A percentile compares a stretch with the other conserved stretches of the same genome.
Conservation (phyloP, 2,888 invertebrate genomes). For the Graphium colonna region DNA sequence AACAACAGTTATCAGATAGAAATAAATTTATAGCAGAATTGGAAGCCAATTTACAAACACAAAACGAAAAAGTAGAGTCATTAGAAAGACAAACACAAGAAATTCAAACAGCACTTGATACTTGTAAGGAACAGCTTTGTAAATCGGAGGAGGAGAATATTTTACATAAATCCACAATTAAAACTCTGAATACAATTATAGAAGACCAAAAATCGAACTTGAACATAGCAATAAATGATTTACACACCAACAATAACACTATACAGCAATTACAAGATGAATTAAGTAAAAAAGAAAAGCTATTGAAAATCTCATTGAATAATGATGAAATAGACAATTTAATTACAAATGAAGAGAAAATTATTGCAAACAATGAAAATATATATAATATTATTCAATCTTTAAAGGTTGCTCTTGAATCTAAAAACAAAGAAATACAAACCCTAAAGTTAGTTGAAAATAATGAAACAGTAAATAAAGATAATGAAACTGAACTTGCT, state of each 20-base stretch:
- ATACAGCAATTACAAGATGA: conserved; percentile 58
- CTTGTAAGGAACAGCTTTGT: conserved; percentile 43
- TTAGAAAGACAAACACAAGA: conserved; percentile 50
- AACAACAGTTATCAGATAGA: conserved; percentile 45
- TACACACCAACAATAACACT: conserved; percentile 49
- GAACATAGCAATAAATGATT: conserved; percentile 45
- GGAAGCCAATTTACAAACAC: conserved; percentile 44
- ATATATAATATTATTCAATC: conserved; percentile 59
- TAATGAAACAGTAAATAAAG: conserved; percentile 22
- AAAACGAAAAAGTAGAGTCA: conserved; percentile 45
- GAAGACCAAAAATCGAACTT: conserved; percentile 48
- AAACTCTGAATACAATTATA: conserved; percentile 52
- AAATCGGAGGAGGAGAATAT: conserved; percentile 50
- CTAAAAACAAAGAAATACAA: conserved; percentile 50
- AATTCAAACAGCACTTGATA: conserved; percentile 41
- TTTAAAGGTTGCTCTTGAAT: conserved; percentile 48
- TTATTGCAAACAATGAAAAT: conserved; percentile 64
- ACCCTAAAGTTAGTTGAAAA: conserved; percentile 39
- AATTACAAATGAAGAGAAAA: conserved; percentile 57
- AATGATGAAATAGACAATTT: conserved; percentile 49
- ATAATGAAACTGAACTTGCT: conserved; percentile 35
- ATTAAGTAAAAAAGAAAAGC: conserved; percentile 42
- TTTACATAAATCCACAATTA: conserved; percentile 48
- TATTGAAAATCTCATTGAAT: conserved; percentile 36
- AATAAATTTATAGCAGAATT: conserved; percentile 48